phyloP scores from a whole-genome alignment of 2,113 vertebrate genomes.

The Xiphophorus hellerii region DNA sequence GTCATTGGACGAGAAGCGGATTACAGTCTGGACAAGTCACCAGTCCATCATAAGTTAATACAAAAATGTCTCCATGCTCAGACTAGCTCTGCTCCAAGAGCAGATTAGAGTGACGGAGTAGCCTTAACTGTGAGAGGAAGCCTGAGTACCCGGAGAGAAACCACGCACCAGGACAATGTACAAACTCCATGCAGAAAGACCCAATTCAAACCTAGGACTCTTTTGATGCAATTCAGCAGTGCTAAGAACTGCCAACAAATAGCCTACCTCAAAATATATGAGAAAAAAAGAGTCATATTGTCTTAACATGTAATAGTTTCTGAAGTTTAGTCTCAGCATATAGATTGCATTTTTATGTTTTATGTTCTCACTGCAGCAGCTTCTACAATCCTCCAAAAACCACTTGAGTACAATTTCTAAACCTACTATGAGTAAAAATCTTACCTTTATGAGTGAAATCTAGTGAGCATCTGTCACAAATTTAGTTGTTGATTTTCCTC shows the following conservation, averaged over 20 bases:
- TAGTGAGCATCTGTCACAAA: conserved; percentile 14
- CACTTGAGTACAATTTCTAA: background rate
- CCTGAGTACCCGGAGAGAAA: background rate
- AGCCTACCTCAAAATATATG: background rate
- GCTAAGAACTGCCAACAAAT: background rate
- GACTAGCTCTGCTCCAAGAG: too few relatives aligned
- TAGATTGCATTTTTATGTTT: background rate
- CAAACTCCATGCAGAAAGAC: background rate
- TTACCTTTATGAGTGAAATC: background rate
- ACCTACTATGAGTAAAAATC: background rate
- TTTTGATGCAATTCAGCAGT: background rate
- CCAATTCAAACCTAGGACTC: too few relatives aligned
- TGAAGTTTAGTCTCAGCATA: background rate
- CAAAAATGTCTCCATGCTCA: too few relatives aligned
- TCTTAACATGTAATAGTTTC: background rate
- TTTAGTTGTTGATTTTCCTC: conserved; percentile 45
- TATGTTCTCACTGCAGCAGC: background rate
- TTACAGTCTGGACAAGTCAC: background rate
- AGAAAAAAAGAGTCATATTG: background rate
- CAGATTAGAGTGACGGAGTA: too few relatives aligned
- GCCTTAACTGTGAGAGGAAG: background rate
- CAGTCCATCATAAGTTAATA: background rate
- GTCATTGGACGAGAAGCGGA: background rate
- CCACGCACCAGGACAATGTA: background rate
- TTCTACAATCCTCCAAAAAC: background rate